Conservation (phyloP, 2,797 vertebrate genomes). For the Iguana delicatissima region DNA sequence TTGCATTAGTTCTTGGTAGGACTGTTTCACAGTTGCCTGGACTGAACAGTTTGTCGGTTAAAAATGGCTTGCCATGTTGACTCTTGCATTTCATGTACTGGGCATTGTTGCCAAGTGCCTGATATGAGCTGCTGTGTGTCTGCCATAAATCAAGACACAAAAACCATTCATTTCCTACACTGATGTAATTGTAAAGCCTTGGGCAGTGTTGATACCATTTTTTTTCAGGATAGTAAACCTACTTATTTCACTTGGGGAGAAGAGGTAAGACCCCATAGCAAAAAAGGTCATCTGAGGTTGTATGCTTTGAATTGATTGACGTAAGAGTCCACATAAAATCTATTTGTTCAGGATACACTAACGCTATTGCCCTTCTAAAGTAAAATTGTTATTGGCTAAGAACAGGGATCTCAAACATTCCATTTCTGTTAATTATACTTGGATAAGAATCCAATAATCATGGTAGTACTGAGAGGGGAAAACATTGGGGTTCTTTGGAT, state of each 20-base stretch:
- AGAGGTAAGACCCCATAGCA: background rate
- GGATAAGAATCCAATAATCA: background rate
- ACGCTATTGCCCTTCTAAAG: background rate
- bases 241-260: background rate
- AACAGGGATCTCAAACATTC: background rate
- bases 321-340: background rate
- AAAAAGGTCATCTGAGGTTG: background rate
- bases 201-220: background rate
- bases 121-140: slow-evolving; percentile 17
- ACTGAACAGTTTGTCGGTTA: slow-evolving; percentile 30
- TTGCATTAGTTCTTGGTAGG: slow-evolving; percentile 24
- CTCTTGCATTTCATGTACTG: slow-evolving; percentile 19
- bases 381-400: slow-evolving; percentile 1
- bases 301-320: background rate
- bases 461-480: background rate
- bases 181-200: slow-evolving; percentile 9
- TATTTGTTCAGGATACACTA: background rate
- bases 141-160: slow-evolving; percentile 24
- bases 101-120: slow-evolving; percentile 16
- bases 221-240: background rate
- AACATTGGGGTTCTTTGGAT: background rate
- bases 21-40: slow-evolving; percentile 13
- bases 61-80: slow-evolving; percentile 34
- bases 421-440: background rate
- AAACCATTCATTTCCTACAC: background rate